Evolutionary conservation across 2,113 vertebrate species (phyloP), one percentile per base, ranked within the genome.

Genomic region (Amblyopsis rosae): DNA sequence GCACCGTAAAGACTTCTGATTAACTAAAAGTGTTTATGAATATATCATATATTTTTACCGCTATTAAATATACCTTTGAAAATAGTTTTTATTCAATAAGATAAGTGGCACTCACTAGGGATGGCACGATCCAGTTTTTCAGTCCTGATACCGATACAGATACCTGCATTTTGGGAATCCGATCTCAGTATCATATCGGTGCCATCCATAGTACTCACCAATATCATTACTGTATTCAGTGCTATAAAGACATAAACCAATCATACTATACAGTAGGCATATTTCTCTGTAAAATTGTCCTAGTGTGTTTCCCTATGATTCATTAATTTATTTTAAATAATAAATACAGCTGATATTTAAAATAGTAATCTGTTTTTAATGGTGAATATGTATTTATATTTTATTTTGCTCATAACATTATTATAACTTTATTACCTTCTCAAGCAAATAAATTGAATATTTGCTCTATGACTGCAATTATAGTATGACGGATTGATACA

Each of bases 21-120:
- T 91, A 90, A 75, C 82, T 93, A 49, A 59, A 19, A 74, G 64
- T 73, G 51, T 9, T 64, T 87, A 49, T 82, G 81, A 1, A 93
- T 92, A 73, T 90, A 92, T 77, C 90, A 88, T 15, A 78, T 90
- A 51, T 89, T 93, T 41, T 70, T 91, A 59, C 26, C 26, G 2
- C 26, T 86, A 92, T 69, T 87, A 91, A 64, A 87, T 91, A 66
- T 90, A 91, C 61, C 91, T 88, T 41, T 88, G 88, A 46, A 55
- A 16, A 63, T 8, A 63, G 48, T 33, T 48, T 17, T 32, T 13
- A 50, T 17, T 13, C 17, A 9, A 67, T 11, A 48, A 13, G 12
- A 26, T 7, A 41, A 12, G 12, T 56, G 12, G 45, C 56, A 33
- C 19, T 46, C 26, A 26, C 26, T 26, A 26, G 26, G 26, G 26